Percentiles rank a stretch among this genome's conserved stretches.
These are phyloP conservation scores for Chlorodrepanis virens DNA, from an alignment of 2,113 vertebrate genomes.

Conservation along the genomic window DNA sequence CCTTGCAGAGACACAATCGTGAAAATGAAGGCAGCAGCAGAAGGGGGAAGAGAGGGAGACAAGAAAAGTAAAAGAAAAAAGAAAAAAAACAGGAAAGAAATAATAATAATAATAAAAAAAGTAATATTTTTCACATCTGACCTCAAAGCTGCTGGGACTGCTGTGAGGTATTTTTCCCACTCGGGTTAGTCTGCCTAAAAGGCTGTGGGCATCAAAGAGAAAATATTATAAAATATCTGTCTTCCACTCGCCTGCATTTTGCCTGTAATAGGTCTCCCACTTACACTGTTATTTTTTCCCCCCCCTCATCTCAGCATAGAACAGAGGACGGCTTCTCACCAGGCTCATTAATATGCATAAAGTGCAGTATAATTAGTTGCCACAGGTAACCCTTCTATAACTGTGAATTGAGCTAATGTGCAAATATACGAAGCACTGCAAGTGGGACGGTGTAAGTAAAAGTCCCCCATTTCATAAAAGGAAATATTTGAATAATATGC, in stretches of 20 bases:
- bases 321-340: constrained; percentile 56
- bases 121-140: constrained; percentile 49
- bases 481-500: constrained; percentile 85
- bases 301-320: constrained; percentile 50
- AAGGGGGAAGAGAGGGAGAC: neutral
- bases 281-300: constrained; percentile 64
- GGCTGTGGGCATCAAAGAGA: constrained; percentile 51
- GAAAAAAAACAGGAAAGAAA: neutral
- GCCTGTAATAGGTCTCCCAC: constrained; percentile 66
- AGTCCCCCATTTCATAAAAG: constrained; percentile 74
- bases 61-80: neutral
- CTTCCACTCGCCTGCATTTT: constrained; percentile 48
- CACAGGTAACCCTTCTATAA: constrained; percentile 81
- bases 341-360: constrained; percentile 80
- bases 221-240: constrained; percentile 53
- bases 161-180: constrained; percentile 45
- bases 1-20: neutral
- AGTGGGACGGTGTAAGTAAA: constrained; percentile 58
- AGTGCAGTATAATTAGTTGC: constrained; percentile 79
- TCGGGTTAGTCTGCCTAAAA: constrained; percentile 30
- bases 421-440: constrained; percentile 59
- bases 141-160: constrained; percentile 52
- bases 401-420: constrained; percentile 75
- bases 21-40: neutral
- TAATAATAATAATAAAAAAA: neutral